Base-by-base conservation (phyloP, 2,888 invertebrate genomes). In the Trissolcus japonicus region DNA sequence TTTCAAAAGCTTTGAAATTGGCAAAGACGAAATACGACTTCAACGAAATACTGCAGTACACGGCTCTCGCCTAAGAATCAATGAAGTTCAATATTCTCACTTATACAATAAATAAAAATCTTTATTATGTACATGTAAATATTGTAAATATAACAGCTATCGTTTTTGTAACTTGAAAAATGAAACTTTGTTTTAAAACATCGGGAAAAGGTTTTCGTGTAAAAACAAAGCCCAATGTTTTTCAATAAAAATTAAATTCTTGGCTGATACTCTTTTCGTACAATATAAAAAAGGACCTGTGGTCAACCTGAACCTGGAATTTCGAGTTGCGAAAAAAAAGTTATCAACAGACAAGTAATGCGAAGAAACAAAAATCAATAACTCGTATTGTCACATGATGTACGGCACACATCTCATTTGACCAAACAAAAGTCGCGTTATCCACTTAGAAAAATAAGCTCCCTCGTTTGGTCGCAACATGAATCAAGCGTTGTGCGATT, bases 271-370 rank as follows among this genome's bases (percentile, higher is more conserved):
- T 16, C 14, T 62, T 56, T 62, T 57, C 46, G 16, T 63, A 46
- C 17, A 51, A n/a, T 56, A 53, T 56, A 51, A 53, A 63, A 57
- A 62, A 60, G 13, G 14, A 61, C 54, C 35, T 19, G 50, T 11
- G 53, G 4, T 48, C n/a, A 54, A 56, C 71, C 57, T 59, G 16
- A 72, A 72, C 57, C 69, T 60, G 60, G 13, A 68, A 60, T 53
- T 68, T 16, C 17, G 16, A 43, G 46, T 7, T 46, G 2, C 11
- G 16, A 46, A 46, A 14, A 14, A 35, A 35, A 35, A 35, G 9
- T 7, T 11, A 35, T 35, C 35, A 35, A 35, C 35, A 35, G 35
- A 35, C 35, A 35, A 2, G 4, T 46, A 7, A 11, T 35, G 35
- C 11, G 35, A 11, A 35, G 9, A 46, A 46, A 46, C n/a, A 35